Conservation (phyloP, 1,140 invertebrate genomes). For the Ceratosolen solmsi region DNA sequence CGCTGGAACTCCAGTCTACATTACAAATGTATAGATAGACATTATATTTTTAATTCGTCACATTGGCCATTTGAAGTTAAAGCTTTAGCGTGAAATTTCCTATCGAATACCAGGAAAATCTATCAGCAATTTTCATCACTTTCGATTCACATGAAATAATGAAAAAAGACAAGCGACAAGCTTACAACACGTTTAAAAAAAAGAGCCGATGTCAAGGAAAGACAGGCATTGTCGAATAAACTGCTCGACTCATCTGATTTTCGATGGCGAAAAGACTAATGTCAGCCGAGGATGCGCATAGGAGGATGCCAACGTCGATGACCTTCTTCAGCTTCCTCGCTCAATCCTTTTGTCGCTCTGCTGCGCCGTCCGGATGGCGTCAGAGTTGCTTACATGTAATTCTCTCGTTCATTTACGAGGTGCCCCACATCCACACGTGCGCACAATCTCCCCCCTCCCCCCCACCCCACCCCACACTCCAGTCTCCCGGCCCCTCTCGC, state of each 20-base stretch:
- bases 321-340: neutral
- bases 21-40: too few relatives aligned
- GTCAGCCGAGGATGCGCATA: neutral
- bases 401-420: neutral
- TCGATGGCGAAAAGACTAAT: neutral
- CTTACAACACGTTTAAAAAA: too few relatives aligned
- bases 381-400: slow-evolving; percentile 4
- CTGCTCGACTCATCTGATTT: neutral
- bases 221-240: neutral
- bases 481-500: neutral
- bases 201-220: neutral
- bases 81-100: too few relatives aligned
- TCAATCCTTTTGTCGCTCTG: neutral
- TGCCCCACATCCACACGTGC: too few relatives aligned
- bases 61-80: too few relatives aligned
- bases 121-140: too few relatives aligned
- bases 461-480: neutral
- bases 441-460: neutral
- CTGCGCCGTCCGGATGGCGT: neutral
- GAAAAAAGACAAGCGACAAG: too few relatives aligned
- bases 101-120: too few relatives aligned
- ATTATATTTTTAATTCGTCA: too few relatives aligned
- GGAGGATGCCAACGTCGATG: neutral
- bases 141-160: too few relatives aligned
- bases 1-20: too few relatives aligned